A percentile compares a stretch with the other conserved stretches of the same genome.
Evolutionary conservation across 2,888 invertebrate genomes (phyloP).

Genomic region (Cataglyphis altisquamis): DNA sequence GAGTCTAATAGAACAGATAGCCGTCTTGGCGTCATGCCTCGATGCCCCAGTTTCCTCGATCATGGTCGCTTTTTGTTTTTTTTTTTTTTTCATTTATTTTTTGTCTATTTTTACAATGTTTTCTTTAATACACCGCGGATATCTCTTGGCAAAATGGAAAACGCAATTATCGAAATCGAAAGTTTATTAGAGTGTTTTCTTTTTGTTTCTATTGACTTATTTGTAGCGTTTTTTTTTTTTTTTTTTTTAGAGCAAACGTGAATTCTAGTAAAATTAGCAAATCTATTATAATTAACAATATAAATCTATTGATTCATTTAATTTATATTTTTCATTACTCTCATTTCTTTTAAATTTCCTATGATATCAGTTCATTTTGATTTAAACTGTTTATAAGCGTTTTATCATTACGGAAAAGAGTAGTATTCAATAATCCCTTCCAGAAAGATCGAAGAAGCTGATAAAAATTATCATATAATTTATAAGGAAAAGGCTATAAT

Average conservation of each 20-base stretch:
- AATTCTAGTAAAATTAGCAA: background rate
- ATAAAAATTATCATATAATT: background rate
- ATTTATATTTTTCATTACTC: background rate
- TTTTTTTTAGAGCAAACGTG: background rate
- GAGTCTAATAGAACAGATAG: slow-evolving; percentile 58
- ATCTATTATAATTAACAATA: background rate
- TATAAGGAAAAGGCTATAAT: background rate
- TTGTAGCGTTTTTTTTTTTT: too few species aligned
- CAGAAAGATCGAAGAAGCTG: background rate
- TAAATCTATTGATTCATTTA: background rate
- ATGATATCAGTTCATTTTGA: background rate
- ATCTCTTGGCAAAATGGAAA: background rate
- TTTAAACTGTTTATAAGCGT: background rate
- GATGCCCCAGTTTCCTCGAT: slow-evolving; percentile 73
- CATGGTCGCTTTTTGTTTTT: slow-evolving; percentile 12
- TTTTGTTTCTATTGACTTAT: background rate
- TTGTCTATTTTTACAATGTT: background rate
- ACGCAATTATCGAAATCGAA: slow-evolving; percentile 24
- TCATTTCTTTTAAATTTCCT: background rate
- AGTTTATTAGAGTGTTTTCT: background rate
- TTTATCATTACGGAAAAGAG: background rate
- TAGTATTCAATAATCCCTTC: background rate
- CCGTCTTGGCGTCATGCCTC: slow-evolving; percentile 68
- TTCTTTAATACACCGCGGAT: background rate
- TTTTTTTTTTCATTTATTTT: slow-evolving; percentile 21